Evolutionary conservation across 2,888 invertebrate species (phyloP).

Genomic region (Habroteleia sp.): DNA sequence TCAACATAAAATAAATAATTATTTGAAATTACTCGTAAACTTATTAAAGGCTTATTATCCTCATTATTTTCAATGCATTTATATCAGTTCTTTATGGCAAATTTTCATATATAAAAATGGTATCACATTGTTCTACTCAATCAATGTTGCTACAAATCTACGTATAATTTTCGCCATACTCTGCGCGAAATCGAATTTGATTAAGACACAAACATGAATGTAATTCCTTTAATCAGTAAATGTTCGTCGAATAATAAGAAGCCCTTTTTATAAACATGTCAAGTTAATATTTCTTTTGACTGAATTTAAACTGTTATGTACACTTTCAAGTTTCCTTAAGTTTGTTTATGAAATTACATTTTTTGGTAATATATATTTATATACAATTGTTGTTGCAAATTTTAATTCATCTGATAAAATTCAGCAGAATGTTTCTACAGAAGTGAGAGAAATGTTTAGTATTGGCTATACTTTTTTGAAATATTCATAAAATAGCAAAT

Average conservation of each 20-base stretch:
- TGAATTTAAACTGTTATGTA: slow-evolving; percentile 38
- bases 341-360: slow-evolving; percentile 30
- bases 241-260: no score
- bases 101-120: slow-evolving; percentile 68
- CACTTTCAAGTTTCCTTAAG: slow-evolving; percentile 31
- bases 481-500: no score
- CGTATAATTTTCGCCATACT: slow-evolving; percentile 48
- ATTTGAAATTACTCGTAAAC: no score
- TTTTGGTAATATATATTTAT: slow-evolving; percentile 36
- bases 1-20: no score
- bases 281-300: slow-evolving; percentile 19
- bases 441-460: no score
- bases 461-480: no score
- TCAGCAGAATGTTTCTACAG: slow-evolving; percentile 38
- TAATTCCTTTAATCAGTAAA: no score
- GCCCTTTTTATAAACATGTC: no score
- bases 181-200: slow-evolving; percentile 33
- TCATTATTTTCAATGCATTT: slow-evolving; percentile 24
- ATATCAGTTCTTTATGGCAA: slow-evolving; percentile 46
- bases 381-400: slow-evolving; percentile 25
- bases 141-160: no score
- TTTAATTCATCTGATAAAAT: slow-evolving; percentile 31
- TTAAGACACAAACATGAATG: slow-evolving; percentile 25
- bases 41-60: no score
- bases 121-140: slow-evolving; percentile 69